Percentiles rank a stretch among this genome's conserved stretches.
phyloP scores from a whole-genome alignment of 2,888 invertebrate species.

The Deilephila elpenor region DNA sequence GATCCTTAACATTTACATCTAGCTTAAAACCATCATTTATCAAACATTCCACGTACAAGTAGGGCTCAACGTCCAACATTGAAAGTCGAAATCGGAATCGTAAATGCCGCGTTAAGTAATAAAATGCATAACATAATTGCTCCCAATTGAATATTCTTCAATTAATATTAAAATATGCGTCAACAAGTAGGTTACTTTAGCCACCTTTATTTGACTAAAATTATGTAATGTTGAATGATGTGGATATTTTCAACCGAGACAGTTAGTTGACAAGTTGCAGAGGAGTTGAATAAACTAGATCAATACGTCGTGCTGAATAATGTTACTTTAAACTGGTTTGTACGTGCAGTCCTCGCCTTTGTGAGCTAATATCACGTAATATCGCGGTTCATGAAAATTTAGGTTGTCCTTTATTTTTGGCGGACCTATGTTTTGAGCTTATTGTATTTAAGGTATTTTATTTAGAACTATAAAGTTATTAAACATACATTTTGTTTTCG shows the following conservation, averaged over 20 bases:
- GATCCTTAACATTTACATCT: too few relatives aligned
- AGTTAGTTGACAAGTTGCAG: slow-evolving; percentile 21
- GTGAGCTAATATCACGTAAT: background rate
- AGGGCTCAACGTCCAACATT: background rate
- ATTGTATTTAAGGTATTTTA: too few relatives aligned
- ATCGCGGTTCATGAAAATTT: background rate
- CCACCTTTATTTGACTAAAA: slow-evolving; percentile 9
- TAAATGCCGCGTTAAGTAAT: slow-evolving; percentile 1
- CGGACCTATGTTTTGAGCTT: too few relatives aligned
- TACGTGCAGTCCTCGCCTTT: background rate
- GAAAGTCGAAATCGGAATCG: background rate
- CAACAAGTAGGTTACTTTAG: slow-evolving; percentile 29
- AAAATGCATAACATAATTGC: slow-evolving; percentile 14
- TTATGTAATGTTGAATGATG: slow-evolving; percentile 21
- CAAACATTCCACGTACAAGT: background rate
- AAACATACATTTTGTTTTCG: background rate
- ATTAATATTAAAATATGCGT: slow-evolving; percentile 29
- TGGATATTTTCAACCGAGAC: slow-evolving; percentile 17
- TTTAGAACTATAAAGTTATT: too few relatives aligned
- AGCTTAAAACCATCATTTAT: too few relatives aligned
- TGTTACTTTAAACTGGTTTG: slow-evolving; percentile 1
- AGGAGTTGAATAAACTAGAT: slow-evolving; percentile 25
- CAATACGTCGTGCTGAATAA: background rate
- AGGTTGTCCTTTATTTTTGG: background rate
- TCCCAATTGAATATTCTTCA: slow-evolving; percentile 13